Conservation (phyloP, 2,113 vertebrate genomes). For the Nicator chloris region DNA sequence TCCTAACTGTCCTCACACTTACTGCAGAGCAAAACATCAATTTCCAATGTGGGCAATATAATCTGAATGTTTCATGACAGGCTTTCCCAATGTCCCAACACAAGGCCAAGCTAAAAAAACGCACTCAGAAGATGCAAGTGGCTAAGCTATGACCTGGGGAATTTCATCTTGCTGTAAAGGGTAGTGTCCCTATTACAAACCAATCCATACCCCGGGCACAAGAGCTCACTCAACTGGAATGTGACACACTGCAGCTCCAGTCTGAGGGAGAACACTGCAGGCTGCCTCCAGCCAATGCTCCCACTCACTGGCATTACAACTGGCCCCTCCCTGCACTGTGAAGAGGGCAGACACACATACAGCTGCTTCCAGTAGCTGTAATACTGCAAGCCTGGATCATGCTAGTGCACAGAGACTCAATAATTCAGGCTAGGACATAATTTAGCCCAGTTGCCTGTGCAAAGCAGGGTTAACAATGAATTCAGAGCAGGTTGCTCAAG, state of each 20-base stretch:
- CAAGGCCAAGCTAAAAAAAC: background rate
- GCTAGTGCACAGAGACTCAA: background rate
- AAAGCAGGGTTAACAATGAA: background rate
- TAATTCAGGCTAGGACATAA: background rate
- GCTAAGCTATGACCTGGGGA: background rate
- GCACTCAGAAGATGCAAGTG: background rate
- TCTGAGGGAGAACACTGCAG: background rate
- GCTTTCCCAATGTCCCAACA: background rate
- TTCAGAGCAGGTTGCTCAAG: background rate
- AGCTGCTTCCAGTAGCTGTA: background rate
- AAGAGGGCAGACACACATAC: rapidly evolving
- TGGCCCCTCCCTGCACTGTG: background rate
- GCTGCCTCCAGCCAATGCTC: background rate
- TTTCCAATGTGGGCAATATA: background rate
- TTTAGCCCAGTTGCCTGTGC: background rate
- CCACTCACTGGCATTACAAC: background rate
- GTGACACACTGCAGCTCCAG: background rate
- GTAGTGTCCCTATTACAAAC: background rate
- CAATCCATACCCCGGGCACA: background rate
- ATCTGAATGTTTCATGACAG: background rate
- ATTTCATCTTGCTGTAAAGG: background rate
- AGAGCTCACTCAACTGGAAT: background rate
- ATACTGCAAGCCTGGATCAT: too few relatives aligned
- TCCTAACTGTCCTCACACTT: background rate
- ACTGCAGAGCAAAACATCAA: background rate